Evolutionary conservation across 2,113 vertebrate genomes (phyloP), one percentile per base, ranked within the genome.

Genomic region (Hylia prasina): DNA sequence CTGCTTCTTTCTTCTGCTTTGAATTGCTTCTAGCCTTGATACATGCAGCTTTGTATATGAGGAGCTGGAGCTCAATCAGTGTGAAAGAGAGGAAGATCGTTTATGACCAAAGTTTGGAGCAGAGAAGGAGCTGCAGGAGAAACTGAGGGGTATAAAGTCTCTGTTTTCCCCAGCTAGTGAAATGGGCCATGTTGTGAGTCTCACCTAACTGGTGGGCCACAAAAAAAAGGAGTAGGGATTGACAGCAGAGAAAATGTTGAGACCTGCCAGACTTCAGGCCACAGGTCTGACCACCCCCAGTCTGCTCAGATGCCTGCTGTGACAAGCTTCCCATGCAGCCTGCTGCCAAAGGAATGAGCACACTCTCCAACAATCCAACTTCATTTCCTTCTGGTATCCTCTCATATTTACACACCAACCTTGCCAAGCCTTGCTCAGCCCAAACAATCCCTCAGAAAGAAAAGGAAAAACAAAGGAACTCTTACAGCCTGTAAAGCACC

Each of bases 351-450:
- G 84, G 25, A 91, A 89, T 89, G 93, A 94, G 92, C 93, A 33
- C 81, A 63, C 42, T 50, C 69, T 2, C 5, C 0, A 95, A 50
- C 83, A 66, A 94, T 89, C 92, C 89, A 50, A 35, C 81, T 84
- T 91, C 70, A 79, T 94, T 95, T 94, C 90, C 94, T 90, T 51
- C 48, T 91, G 90, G 19, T 94, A 81, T 82, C 75, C 53, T 79
- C 81, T 97, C 84, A 0, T 81, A 82, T 89, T 89, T 87, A 94
- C 44, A n/a, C 84, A 84, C 44, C 85, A 84, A 54, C 60, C 77
- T 84, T 75, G 81, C 92, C 95, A 94, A 94, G 87, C 77, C 76
- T 66, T 79, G 65, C 69, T 71, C 50, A 83, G 87, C 61, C 56
- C 70, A 89, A 89, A 85, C 78, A 79, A 58, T 82, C 72, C 56